Conservation (phyloP, 2,797 vertebrate genomes). For the Lagodon rhomboides region DNA sequence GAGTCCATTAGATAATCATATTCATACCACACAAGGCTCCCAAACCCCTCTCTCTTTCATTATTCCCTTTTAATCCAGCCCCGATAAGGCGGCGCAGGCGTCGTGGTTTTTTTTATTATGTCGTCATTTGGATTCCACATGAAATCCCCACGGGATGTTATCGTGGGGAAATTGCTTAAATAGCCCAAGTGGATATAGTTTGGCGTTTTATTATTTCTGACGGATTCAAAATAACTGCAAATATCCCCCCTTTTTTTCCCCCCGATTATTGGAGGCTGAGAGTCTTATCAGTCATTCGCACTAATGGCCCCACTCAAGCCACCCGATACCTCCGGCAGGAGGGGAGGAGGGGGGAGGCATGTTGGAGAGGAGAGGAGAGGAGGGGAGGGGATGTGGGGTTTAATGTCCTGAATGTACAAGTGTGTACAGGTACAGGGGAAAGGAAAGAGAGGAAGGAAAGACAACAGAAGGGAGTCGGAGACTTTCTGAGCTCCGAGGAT, state of each 20-base stretch:
- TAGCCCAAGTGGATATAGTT: slow-evolving; percentile 86
- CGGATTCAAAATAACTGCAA: slow-evolving; percentile 85
- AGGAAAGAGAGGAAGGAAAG: neutral
- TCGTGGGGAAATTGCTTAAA: slow-evolving; percentile 86
- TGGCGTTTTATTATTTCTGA: slow-evolving; percentile 86
- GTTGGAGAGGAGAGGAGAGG: neutral
- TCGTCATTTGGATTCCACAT: slow-evolving; percentile 85
- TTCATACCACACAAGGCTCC: slow-evolving; percentile 89
- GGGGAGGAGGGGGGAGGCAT: neutral
- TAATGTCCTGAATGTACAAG: slow-evolving; percentile 45
- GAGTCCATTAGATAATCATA: slow-evolving; percentile 88
- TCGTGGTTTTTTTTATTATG: slow-evolving; percentile 83
- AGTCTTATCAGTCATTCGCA: slow-evolving; percentile 80
- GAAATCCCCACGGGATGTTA: slow-evolving; percentile 82
- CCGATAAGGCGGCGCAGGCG: slow-evolving; percentile 82
- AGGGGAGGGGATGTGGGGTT: slow-evolving; percentile 27
- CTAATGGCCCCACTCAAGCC: slow-evolving; percentile 83
- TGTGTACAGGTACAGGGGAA: slow-evolving; percentile 49
- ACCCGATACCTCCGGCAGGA: slow-evolving; percentile 76
- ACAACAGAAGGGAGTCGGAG: neutral
- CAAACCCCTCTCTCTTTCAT: slow-evolving; percentile 83
- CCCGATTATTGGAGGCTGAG: slow-evolving; percentile 69
- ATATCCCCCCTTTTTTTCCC: slow-evolving; percentile 70
- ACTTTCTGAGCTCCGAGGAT: slow-evolving; percentile 38
- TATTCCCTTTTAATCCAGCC: slow-evolving; percentile 86